A percentile compares a stretch with the other conserved stretches of the same genome.
Evolutionary conservation across 2,113 vertebrate species (phyloP).

Genomic region (human (Homo sapiens)): GRCh38 chrX:109961001-109961500

Average conservation of each 20-base stretch:
- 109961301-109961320: not conserved
- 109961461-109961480: not conserved
- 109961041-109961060: not conserved
- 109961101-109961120: not conserved
- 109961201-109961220: not conserved
- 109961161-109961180: not conserved
- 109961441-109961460: not conserved
- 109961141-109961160: not conserved
- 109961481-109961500: not conserved
- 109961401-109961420: not conserved
- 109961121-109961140: not conserved
- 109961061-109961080: not conserved
- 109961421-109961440: not conserved
- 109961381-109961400: not conserved
- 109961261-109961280: not conserved
- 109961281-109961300: not conserved
- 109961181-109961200: not conserved
- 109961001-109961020: not conserved
- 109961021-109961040: not conserved
- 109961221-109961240: not conserved
- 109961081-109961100: not conserved
- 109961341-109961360: not conserved
- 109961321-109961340: slow-evolving; percentile 29
- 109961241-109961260: not conserved
- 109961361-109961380: slow-evolving; percentile 18